A percentile compares a stretch with the other conserved stretches of the same genome.
phyloP scores from a whole-genome alignment of 2,888 invertebrate species.

The Apeira syringaria region DNA sequence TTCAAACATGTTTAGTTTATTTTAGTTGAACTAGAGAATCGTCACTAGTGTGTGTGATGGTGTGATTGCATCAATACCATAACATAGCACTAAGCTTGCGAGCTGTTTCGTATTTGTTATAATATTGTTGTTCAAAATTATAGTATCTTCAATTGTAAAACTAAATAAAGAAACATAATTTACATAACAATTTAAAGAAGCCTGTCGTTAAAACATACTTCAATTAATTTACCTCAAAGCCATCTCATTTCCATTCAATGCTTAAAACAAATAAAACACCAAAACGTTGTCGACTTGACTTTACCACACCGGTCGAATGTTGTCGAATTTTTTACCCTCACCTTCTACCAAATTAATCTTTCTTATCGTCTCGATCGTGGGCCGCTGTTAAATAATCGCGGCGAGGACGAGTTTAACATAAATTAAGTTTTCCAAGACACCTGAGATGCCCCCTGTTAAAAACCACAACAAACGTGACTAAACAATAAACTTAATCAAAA shows the following conservation, averaged over 20 bases:
- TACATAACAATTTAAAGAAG: slow-evolving; percentile 6
- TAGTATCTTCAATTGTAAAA: too few species aligned
- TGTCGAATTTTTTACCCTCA: slow-evolving; percentile 58
- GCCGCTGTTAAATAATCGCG: slow-evolving; percentile 76
- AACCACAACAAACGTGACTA: slow-evolving; percentile 37
- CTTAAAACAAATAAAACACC: slow-evolving; percentile 20
- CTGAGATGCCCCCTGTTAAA: slow-evolving; percentile 73
- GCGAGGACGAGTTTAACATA: slow-evolving; percentile 79
- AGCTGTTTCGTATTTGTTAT: too few species aligned
- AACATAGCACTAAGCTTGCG: too few species aligned
- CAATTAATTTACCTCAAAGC: slow-evolving; percentile 13
- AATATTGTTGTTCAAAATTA: too few species aligned
- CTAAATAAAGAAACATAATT: slow-evolving; percentile 1
- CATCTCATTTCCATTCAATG: slow-evolving; percentile 18
- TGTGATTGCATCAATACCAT: too few species aligned
- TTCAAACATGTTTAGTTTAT: too few species aligned
- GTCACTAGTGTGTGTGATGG: too few species aligned
- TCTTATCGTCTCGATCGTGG: slow-evolving; percentile 71
- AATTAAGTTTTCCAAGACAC: slow-evolving; percentile 82
- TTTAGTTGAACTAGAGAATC: too few species aligned
- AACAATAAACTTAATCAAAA: slow-evolving; percentile 24
- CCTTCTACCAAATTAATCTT: slow-evolving; percentile 73
- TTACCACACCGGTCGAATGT: slow-evolving; percentile 68
- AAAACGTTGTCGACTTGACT: slow-evolving; percentile 36
- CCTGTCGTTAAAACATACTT: slow-evolving; percentile 2